Evolutionary conservation across 2,113 vertebrate species (phyloP).

Genomic region (Rafetus swinhoei): DNA sequence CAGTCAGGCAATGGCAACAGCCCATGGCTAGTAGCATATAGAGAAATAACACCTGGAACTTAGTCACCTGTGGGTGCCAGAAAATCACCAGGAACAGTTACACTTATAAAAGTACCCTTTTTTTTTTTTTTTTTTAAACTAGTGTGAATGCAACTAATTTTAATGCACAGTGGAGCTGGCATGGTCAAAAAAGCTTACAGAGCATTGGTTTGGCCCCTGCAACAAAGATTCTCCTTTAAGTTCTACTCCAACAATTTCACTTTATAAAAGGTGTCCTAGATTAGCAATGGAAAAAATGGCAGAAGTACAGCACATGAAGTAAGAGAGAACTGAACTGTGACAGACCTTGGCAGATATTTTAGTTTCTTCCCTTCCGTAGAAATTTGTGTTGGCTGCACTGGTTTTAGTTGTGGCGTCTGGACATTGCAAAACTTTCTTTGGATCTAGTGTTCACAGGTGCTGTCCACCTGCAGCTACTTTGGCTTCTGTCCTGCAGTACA

Average conservation of each 20-base stretch:
- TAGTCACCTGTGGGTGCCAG: background rate
- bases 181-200: background rate
- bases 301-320: background rate
- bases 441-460: background rate
- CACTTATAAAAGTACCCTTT: background rate
- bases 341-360: slow-evolving; percentile 41
- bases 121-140: background rate
- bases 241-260: slow-evolving; percentile 10
- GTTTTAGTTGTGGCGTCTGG: background rate
- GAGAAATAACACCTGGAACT: background rate
- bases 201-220: background rate
- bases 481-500: slow-evolving; percentile 1
- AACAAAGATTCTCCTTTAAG: background rate
- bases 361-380: slow-evolving; percentile 11
- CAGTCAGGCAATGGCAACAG: slow-evolving; percentile 10
- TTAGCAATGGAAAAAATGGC: background rate
- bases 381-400: slow-evolving; percentile 43
- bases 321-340: background rate
- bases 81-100: background rate
- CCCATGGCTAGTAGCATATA: background rate
- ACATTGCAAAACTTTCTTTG: background rate
- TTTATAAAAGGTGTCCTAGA: slow-evolving; percentile 35
- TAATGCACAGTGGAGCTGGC: background rate
- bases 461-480: background rate
- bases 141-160: background rate